A percentile compares a stretch with the other conserved stretches of the same genome.
phyloP scores from a whole-genome alignment of 2,113 vertebrate species.

The Procavia capensis region DNA sequence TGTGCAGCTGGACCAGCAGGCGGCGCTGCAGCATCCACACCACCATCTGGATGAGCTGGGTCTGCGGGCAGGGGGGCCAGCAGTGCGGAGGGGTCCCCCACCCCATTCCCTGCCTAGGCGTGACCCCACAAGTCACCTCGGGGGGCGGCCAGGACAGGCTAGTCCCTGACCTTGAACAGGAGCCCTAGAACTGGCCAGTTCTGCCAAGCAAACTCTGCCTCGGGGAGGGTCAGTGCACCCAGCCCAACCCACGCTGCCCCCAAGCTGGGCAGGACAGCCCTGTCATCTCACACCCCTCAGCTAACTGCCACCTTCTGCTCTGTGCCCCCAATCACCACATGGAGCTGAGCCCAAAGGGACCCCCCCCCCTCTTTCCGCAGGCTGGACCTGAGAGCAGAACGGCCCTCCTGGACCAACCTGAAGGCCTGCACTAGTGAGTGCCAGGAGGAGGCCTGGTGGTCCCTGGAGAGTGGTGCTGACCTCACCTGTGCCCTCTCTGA shows the following conservation, averaged over 20 bases:
- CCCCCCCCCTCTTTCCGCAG: too few species aligned
- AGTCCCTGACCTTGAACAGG: background rate
- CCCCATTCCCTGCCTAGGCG: background rate
- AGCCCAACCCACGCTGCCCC: background rate
- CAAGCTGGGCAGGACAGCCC: too few species aligned
- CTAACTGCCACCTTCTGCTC: too few species aligned
- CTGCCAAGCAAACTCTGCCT: background rate
- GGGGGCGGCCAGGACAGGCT: background rate
- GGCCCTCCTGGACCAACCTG: background rate
- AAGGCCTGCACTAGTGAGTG: background rate
- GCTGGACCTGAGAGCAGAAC: background rate
- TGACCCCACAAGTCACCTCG: background rate
- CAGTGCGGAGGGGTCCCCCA: background rate
- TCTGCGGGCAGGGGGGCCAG: constrained; percentile 85
- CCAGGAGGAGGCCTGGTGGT: background rate
- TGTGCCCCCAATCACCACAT: background rate
- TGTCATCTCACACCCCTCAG: too few species aligned
- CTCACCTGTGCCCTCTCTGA: too few species aligned
- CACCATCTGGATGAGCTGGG: constrained; percentile 99
- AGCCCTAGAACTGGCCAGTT: background rate
- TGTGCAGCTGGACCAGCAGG: constrained; percentile 97
- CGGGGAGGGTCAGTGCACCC: too few species aligned
- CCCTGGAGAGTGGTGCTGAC: too few species aligned
- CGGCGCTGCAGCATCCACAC: constrained; percentile 98
- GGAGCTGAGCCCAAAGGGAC: background rate